phyloP scores from a whole-genome alignment of 1,140 invertebrate genomes.

The Sesamia nonagrioides region DNA sequence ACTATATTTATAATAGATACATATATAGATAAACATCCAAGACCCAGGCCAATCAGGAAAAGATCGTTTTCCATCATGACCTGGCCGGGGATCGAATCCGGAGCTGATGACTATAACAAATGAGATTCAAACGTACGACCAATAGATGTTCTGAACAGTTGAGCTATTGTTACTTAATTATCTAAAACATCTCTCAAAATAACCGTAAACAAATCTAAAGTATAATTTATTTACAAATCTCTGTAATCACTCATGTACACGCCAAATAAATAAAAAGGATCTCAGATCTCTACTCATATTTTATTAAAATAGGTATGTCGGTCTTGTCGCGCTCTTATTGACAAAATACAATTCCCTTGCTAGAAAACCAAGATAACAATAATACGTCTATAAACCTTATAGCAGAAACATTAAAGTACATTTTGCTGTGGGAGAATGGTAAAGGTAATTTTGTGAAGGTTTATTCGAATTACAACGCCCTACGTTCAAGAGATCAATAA shows the following conservation, averaged over 20 bases:
- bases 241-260: conserved; percentile 49
- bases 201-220: background rate
- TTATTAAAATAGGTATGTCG: conserved; percentile 60
- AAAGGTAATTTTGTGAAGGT: conserved; percentile 54
- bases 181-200: background rate
- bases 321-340: conserved; percentile 56
- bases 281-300: conserved; percentile 54
- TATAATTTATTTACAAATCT: conserved; percentile 39
- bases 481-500: conserved; percentile 69
- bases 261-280: conserved; percentile 52
- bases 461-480: conserved; percentile 72
- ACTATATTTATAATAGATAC: too few relatives aligned
- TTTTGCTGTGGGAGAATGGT: conserved; percentile 27
- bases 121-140: too few relatives aligned
- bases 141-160: too few relatives aligned
- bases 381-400: conserved; percentile 46
- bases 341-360: conserved; percentile 53
- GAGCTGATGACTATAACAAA: too few relatives aligned
- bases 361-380: conserved; percentile 21
- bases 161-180: background rate
- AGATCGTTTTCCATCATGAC: too few relatives aligned
- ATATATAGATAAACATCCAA: too few relatives aligned
- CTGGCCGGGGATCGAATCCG: too few relatives aligned
- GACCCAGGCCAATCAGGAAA: too few relatives aligned
- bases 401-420: background rate